These are phyloP conservation scores for Diplazon laetatorius DNA, from an alignment of 2,888 invertebrate species.

Conservation along the genomic window DNA sequence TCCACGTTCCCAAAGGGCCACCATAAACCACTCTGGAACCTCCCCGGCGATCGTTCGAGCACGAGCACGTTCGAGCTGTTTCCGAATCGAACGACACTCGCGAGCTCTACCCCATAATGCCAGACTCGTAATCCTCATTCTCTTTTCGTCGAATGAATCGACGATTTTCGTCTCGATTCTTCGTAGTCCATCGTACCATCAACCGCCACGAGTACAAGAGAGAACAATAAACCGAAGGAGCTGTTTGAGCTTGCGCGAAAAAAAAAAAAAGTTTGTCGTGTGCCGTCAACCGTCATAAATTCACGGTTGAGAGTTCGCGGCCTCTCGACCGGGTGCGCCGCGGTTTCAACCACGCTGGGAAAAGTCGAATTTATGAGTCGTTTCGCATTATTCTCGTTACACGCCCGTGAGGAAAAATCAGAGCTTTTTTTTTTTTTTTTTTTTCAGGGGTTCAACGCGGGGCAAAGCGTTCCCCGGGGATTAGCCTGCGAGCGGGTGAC, in stretches of 20 bases:
- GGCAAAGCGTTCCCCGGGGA: constrained; percentile 42
- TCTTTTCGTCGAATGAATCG: constrained; percentile 15
- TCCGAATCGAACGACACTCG: constrained; percentile 4
- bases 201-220: neutral
- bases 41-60: neutral
- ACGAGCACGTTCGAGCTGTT: constrained; percentile 4
- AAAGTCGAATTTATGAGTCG: constrained; percentile 46
- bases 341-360: neutral
- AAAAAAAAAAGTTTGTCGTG: too few species aligned
- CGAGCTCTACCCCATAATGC: constrained; percentile 5
- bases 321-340: neutral
- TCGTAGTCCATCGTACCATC: constrained; percentile 1
- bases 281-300: constrained; percentile 35
- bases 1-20: neutral
- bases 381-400: constrained; percentile 41
- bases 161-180: constrained; percentile 22
- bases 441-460: constrained; percentile 1
- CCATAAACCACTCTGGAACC: constrained; percentile 7
- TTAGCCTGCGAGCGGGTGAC: constrained; percentile 40
- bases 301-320: constrained; percentile 29
- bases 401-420: constrained; percentile 26
- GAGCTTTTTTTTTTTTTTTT: constrained; percentile 6
- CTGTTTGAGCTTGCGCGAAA: constrained; percentile 10
- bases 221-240: neutral
- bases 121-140: constrained; percentile 7